Evolutionary conservation across 2,797 vertebrate species (phyloP).

Genomic region (Sebastiscus albofasciatus): DNA sequence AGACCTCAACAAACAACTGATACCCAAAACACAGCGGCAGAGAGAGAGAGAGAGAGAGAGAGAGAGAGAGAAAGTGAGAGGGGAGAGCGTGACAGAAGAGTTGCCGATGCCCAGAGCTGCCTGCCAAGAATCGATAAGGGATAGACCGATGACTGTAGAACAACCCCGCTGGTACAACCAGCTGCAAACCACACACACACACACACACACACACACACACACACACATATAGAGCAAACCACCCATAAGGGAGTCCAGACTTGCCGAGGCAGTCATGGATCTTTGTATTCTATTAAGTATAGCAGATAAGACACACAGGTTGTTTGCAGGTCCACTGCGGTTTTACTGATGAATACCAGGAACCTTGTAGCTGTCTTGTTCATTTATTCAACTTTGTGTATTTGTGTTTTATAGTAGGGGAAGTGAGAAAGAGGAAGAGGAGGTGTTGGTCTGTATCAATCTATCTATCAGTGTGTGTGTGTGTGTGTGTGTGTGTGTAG

Average conservation of each 20-base stretch:
- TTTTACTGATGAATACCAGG: neutral
- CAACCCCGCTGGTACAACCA: conserved; percentile 41
- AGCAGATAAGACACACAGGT: neutral
- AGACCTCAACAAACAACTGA: conserved; percentile 49
- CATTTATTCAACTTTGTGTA: neutral
- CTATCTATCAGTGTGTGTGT: neutral
- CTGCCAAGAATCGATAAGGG: conserved; percentile 65
- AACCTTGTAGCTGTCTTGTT: neutral
- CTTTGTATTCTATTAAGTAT: conserved; percentile 1
- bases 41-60: neutral
- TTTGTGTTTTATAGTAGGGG: neutral
- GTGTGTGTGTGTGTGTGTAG: neutral
- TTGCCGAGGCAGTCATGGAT: neutral
- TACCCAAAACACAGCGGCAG: conserved; percentile 38
- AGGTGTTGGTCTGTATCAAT: conserved; percentile 5
- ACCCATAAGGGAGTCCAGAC: neutral
- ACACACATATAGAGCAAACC: neutral
- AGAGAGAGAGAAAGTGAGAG: neutral
- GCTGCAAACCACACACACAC: conserved; percentile 35
- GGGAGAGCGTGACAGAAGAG: conserved; percentile 46
- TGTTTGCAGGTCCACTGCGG: neutral
- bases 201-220: conserved; percentile 12
- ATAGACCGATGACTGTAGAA: conserved; percentile 45
- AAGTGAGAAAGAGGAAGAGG: neutral
- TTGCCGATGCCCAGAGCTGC: conserved; percentile 44